A percentile compares a stretch with the other conserved stretches of the same genome.
Conservation (phyloP, 2,113 vertebrate genomes). For the Fulica atra region DNA sequence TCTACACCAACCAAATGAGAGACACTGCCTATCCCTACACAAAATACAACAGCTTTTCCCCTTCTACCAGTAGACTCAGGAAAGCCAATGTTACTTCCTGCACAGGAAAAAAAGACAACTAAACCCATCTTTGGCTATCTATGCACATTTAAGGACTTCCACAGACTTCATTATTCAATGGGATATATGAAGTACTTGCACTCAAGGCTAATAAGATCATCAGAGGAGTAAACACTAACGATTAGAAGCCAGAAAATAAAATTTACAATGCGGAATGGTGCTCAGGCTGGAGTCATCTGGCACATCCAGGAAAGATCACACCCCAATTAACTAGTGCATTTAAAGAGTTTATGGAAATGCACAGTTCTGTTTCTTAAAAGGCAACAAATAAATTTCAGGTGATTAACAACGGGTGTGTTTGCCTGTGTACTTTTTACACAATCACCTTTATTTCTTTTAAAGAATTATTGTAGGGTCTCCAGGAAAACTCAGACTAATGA, state of each 20-base stretch:
- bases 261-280: neutral
- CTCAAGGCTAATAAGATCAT: conserved; percentile 26
- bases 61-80: neutral
- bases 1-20: fast-evolving
- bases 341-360: conserved; percentile 11
- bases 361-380: neutral
- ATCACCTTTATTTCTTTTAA: too few relatives aligned
- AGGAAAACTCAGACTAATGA: neutral
- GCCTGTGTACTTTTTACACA: neutral
- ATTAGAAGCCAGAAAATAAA: conserved; percentile 24
- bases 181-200: neutral
- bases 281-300: neutral
- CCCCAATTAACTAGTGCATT: conserved; percentile 7
- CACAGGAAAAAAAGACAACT: neutral
- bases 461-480: neutral
- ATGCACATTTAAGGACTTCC: neutral
- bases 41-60: neutral
- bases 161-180: neutral
- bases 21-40: neutral
- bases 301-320: conserved; percentile 12
- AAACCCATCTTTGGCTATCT: neutral
- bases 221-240: conserved; percentile 21
- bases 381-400: neutral
- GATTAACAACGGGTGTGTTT: neutral
- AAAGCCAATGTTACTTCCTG: neutral